These are phyloP conservation scores for Margarornis squamiger DNA, from an alignment of 2,797 vertebrate genomes.

Conservation along the genomic window DNA sequence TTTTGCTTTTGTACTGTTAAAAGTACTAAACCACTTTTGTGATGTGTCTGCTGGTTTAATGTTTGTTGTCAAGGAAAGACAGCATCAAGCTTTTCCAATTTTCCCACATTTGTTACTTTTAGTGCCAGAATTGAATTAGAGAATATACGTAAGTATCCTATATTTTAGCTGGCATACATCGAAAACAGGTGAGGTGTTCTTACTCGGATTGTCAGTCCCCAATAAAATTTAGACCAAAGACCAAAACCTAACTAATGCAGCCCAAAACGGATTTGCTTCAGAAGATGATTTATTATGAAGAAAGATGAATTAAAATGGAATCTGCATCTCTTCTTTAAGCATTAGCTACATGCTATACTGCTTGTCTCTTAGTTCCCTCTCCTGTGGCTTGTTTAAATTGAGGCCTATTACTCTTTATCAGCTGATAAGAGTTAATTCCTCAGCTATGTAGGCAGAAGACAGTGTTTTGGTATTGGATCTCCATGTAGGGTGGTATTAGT, in stretches of 20 bases:
- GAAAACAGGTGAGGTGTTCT: not conserved
- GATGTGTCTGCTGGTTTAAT: not conserved
- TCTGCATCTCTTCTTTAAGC: not conserved
- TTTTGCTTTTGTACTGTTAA: not conserved
- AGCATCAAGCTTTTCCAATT: not conserved
- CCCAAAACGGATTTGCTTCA: not conserved
- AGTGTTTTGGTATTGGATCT: not conserved
- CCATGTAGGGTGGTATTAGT: not conserved
- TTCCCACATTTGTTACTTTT: not conserved
- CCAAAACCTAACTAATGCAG: not conserved
- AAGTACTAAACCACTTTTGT: not conserved
- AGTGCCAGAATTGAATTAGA: not conserved
- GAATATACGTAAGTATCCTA: not conserved
- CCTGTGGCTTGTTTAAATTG: constrained; percentile 18
- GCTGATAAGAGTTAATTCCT: constrained; percentile 36
- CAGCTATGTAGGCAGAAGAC: not conserved
- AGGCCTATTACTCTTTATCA: not conserved
- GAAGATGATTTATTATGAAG: not conserved
- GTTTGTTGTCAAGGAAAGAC: not conserved
- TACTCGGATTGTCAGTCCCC: not conserved
- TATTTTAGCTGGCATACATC: not conserved
- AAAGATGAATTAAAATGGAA: not conserved
- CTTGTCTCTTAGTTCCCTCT: not conserved
- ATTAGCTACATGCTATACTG: not conserved
- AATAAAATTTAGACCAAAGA: not conserved